phyloP scores from a whole-genome alignment of 35 echinoderm and acorn worm genomes.

The Ptychodera flava region DNA sequence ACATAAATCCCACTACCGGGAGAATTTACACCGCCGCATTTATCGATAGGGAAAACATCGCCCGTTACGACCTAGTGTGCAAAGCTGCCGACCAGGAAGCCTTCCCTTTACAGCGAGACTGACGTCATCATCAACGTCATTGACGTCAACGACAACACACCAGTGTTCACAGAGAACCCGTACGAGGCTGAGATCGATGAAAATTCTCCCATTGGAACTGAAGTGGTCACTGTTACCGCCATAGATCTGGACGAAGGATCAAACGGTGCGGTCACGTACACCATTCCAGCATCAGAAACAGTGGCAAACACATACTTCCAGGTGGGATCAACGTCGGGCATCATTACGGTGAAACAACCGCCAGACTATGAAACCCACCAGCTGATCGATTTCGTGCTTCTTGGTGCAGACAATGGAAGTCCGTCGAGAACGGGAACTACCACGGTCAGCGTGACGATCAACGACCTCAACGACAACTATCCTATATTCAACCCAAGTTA shows the following conservation, averaged over 20 bases:
- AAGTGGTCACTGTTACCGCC: slow-evolving; percentile 64
- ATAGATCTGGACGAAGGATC: slow-evolving; percentile 61
- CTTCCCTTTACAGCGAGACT: background rate
- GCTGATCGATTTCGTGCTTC: slow-evolving; percentile 47
- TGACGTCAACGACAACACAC: slow-evolving; percentile 77
- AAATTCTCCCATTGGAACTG: slow-evolving; percentile 18
- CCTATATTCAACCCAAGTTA: slow-evolving; percentile 45
- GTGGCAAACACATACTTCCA: slow-evolving; percentile 54
- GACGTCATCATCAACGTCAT: slow-evolving; percentile 48
- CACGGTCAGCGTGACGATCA: slow-evolving; percentile 65
- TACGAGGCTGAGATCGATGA: slow-evolving; percentile 49
- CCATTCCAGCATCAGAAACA: slow-evolving; percentile 43
- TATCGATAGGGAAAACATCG: slow-evolving; percentile 58
- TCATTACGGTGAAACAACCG: slow-evolving; percentile 50
- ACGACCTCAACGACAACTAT: slow-evolving; percentile 72
- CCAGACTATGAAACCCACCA: slow-evolving; percentile 63
- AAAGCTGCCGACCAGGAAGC: slow-evolving; percentile 59
- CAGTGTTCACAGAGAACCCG: slow-evolving; percentile 34
- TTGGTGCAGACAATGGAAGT: slow-evolving; percentile 53
- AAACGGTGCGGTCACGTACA: slow-evolving; percentile 54
- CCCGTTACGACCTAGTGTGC: slow-evolving; percentile 44
- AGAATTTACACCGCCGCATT: slow-evolving; percentile 26
- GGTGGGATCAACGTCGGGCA: slow-evolving; percentile 61
- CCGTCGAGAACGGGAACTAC: slow-evolving; percentile 52
- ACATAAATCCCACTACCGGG: slow-evolving; percentile 45